These are phyloP conservation scores for Neoaliturus tenellus DNA, from an alignment of 2,888 invertebrate genomes.

Conservation along the genomic window DNA sequence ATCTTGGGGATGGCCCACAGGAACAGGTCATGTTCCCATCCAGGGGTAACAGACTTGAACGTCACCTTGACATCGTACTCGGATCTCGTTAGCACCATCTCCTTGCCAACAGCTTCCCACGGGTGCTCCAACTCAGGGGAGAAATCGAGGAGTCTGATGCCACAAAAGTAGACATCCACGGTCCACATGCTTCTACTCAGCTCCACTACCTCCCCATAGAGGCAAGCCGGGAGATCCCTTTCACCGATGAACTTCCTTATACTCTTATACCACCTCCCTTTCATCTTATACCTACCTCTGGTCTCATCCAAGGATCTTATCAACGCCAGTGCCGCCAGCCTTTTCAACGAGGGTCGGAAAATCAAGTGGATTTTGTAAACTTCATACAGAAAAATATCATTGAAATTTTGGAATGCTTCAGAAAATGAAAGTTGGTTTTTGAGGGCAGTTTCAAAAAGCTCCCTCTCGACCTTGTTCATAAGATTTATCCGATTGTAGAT, in stretches of 20 bases:
- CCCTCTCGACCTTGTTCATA: not conserved
- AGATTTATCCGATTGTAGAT: not conserved
- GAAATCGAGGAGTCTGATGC: not conserved
- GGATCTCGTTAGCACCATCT: not conserved
- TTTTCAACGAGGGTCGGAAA: conserved; percentile 4
- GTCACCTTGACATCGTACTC: not conserved
- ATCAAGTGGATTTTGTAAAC: conserved; percentile 6
- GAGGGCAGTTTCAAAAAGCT: not conserved
- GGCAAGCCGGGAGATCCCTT: not conserved
- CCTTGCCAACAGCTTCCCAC: not conserved
- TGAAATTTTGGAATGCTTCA: not conserved
- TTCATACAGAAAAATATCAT: not conserved
- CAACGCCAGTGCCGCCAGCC: not conserved
- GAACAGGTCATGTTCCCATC: not conserved
- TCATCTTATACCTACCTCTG: not conserved
- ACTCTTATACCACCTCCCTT: not conserved
- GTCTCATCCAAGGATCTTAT: not conserved
- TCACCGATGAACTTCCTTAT: not conserved
- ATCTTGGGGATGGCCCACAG: conserved; percentile 21
- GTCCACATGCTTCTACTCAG: not conserved
- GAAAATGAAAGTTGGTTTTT: not conserved
- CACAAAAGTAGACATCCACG: conserved; percentile 12
- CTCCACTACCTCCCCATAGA: not conserved
- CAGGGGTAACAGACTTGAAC: not conserved
- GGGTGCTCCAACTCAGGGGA: not conserved